These are phyloP conservation scores for Diceros bicornis DNA, from an alignment of 2,797 vertebrate species.

Conservation along the genomic window DNA sequence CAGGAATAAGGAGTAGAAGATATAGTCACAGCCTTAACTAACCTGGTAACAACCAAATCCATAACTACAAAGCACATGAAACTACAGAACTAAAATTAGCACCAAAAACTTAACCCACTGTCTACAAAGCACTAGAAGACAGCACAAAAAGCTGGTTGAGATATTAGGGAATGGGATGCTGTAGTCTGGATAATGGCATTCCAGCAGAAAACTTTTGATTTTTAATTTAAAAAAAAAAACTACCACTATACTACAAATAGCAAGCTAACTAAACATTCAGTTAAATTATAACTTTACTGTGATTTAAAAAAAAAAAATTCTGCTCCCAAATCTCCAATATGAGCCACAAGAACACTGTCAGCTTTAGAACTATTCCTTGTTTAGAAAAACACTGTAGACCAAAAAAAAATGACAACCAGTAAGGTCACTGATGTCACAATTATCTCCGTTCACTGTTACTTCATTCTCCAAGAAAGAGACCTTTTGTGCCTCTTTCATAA, in stretches of 20 bases:
- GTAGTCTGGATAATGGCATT: neutral
- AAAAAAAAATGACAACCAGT: neutral
- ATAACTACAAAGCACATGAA: neutral
- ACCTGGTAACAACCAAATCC: neutral
- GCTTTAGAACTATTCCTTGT: neutral
- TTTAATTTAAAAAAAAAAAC: neutral
- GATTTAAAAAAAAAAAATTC: neutral
- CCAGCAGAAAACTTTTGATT: neutral
- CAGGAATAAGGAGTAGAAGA: neutral
- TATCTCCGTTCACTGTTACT: neutral
- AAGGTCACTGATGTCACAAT: neutral
- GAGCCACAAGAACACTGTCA: neutral
- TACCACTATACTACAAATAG: neutral
- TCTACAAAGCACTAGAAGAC: neutral
- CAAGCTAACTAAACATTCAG: conserved; percentile 21
- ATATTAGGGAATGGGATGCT: neutral
- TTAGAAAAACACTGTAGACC: neutral
- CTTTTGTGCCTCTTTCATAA: neutral
- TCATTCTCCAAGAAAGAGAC: neutral
- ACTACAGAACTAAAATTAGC: neutral
- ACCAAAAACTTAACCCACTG: neutral
- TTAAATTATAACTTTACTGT: neutral
- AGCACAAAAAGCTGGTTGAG: neutral
- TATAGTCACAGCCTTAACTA: neutral
- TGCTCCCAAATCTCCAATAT: neutral